A percentile compares a stretch with the other conserved stretches of the same genome.
phyloP scores from a whole-genome alignment of 92 coral and sea anemone genomes.

The Pocillopora grandis region DNA sequence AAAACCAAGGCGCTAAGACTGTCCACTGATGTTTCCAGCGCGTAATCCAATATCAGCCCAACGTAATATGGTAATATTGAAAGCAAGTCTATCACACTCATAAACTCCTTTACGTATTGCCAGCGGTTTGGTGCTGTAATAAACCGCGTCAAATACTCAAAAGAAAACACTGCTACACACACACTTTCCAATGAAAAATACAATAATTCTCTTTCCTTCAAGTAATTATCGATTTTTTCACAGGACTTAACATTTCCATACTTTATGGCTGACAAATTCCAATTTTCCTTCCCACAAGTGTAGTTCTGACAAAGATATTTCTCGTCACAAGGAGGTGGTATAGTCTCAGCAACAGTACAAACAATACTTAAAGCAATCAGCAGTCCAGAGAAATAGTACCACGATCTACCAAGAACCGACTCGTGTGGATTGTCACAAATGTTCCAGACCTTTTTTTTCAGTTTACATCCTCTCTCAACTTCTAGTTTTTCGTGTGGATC shows the following conservation, averaged over 20 bases:
- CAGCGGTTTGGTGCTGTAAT: constrained; percentile 69
- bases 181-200: constrained; percentile 75
- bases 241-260: constrained; percentile 40
- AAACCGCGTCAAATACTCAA: constrained; percentile 74
- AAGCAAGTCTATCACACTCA: constrained; percentile 74
- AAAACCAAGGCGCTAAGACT: constrained; percentile 76
- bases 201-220: constrained; percentile 28
- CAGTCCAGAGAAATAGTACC: constrained; percentile 83
- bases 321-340: constrained; percentile 77
- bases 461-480: constrained; percentile 18
- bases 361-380: constrained; percentile 82
- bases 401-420: constrained; percentile 48
- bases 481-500: constrained; percentile 31
- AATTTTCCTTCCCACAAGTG: constrained; percentile 45
- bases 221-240: constrained; percentile 49
- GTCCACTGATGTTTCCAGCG: constrained; percentile 57
- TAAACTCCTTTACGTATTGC: constrained; percentile 67
- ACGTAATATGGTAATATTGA: constrained; percentile 87
- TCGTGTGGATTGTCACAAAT: constrained; percentile 77
- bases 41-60: constrained; percentile 52
- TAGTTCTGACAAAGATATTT: constrained; percentile 61
- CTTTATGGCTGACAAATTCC: constrained; percentile 9
- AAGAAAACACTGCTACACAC: constrained; percentile 78
- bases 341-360: constrained; percentile 87
- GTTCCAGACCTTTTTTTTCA: constrained; percentile 55